These are phyloP conservation scores for Dryococelus australis DNA, from an alignment of 2,888 invertebrate species.

Conservation along the genomic window DNA sequence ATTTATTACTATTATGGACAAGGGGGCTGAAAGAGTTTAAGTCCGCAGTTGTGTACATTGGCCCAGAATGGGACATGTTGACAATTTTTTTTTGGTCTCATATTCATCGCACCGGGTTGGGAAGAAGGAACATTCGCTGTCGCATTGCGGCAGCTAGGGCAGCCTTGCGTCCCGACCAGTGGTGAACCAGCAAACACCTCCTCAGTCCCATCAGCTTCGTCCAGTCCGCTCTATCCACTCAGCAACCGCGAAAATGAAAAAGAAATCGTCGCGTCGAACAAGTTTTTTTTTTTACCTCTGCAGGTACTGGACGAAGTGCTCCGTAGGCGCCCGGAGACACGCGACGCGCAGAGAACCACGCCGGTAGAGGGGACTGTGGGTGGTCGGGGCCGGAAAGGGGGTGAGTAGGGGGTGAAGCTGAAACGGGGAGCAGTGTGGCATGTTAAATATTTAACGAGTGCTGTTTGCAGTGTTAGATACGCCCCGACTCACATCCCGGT, in stretches of 20 bases:
- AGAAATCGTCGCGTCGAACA: neutral
- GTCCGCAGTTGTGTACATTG: too few relatives aligned
- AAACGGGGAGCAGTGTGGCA: neutral
- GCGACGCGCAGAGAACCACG: neutral
- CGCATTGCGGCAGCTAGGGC: neutral
- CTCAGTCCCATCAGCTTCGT: neutral
- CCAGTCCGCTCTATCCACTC: neutral
- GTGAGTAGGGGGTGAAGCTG: neutral
- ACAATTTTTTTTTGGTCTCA: too few relatives aligned
- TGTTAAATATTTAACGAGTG: slow-evolving; percentile 11
- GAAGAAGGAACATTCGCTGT: too few relatives aligned
- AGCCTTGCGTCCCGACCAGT: neutral
- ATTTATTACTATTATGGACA: too few relatives aligned
- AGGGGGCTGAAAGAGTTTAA: too few relatives aligned
- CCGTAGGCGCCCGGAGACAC: too few relatives aligned
- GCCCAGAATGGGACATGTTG: too few relatives aligned
- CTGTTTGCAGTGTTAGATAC: neutral
- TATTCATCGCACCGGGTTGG: too few relatives aligned
- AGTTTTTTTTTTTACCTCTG: neutral
- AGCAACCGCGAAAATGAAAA: neutral
- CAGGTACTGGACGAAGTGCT: neutral
- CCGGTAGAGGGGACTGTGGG: neutral
- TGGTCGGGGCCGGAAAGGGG: neutral
- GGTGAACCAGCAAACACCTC: neutral
- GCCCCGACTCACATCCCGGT: neutral